Percentiles rank a stretch among this genome's conserved stretches.
phyloP scores from a whole-genome alignment of 2,113 vertebrate genomes.

The Catharus minimus region DNA sequence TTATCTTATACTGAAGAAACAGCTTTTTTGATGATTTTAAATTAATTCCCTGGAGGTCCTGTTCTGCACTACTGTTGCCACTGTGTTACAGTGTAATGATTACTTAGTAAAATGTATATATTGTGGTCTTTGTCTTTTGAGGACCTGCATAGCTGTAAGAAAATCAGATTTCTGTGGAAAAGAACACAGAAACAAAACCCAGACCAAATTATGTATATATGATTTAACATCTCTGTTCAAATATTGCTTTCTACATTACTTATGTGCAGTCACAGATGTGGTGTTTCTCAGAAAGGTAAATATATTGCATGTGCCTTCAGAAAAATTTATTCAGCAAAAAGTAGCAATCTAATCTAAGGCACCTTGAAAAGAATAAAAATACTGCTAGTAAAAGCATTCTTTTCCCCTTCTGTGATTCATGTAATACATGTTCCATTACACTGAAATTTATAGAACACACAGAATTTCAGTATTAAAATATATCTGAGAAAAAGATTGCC shows the following conservation, averaged over 20 bases:
- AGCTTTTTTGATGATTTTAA: constrained; percentile 78
- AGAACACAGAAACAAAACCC: neutral
- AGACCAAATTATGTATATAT: neutral
- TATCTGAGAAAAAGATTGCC: neutral
- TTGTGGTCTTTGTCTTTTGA: constrained; percentile 68
- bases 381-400: neutral
- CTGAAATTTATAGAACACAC: neutral
- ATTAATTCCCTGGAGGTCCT: constrained; percentile 75
- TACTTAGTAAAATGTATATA: constrained; percentile 60
- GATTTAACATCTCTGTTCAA: neutral
- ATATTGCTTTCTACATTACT: neutral
- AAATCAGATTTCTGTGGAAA: neutral
- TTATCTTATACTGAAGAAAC: constrained; percentile 79
- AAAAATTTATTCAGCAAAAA: neutral
- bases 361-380: neutral
- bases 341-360: neutral
- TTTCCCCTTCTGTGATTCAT: neutral
- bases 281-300: neutral
- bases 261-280: neutral
- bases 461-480: neutral
- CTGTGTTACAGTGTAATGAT: constrained; percentile 61
- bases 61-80: constrained; percentile 42
- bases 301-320: neutral
- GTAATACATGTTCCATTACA: neutral
- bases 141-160: constrained; percentile 3